Conservation (phyloP, 2,888 invertebrate species). For the Gisinianus flammeolus region DNA sequence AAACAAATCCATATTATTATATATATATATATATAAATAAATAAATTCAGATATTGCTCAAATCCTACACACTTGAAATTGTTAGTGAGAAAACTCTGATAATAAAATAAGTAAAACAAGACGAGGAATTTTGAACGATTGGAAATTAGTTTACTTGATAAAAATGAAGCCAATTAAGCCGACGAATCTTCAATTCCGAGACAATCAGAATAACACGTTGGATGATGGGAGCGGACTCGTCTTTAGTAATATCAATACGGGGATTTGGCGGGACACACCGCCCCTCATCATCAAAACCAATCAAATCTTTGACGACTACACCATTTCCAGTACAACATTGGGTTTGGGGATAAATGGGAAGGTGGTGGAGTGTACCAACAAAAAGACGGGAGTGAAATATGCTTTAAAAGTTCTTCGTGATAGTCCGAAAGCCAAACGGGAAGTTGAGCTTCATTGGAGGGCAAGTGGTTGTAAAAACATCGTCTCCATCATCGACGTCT, state of each 20-base stretch:
- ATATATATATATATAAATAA: no score
- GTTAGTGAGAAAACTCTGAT: neutral
- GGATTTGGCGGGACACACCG: constrained; percentile 45
- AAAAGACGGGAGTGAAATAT: constrained; percentile 76
- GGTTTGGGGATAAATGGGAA: constrained; percentile 98
- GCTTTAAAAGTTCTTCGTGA: constrained; percentile 90
- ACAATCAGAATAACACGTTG: constrained; percentile 31
- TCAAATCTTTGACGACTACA: constrained; percentile 87
- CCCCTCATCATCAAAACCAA: constrained; percentile 70
- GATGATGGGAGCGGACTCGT: neutral
- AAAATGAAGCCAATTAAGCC: constrained; percentile 31
- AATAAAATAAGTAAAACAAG: neutral
- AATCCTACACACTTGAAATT: neutral
- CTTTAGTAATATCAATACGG: constrained; percentile 16
- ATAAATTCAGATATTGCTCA: neutral
- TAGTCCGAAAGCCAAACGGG: constrained; percentile 69
- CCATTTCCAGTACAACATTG: constrained; percentile 88
- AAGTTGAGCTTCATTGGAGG: constrained; percentile 95
- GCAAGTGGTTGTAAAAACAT: constrained; percentile 91
- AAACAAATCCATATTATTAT: no score
- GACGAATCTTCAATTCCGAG: constrained; percentile 26
- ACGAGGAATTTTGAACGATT: neutral
- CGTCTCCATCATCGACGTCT: constrained; percentile 91
- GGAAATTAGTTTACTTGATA: neutral
- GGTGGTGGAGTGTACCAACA: constrained; percentile 91